phyloP scores from a whole-genome alignment of 2,888 invertebrate genomes.

The Eulithis prunata region DNA sequence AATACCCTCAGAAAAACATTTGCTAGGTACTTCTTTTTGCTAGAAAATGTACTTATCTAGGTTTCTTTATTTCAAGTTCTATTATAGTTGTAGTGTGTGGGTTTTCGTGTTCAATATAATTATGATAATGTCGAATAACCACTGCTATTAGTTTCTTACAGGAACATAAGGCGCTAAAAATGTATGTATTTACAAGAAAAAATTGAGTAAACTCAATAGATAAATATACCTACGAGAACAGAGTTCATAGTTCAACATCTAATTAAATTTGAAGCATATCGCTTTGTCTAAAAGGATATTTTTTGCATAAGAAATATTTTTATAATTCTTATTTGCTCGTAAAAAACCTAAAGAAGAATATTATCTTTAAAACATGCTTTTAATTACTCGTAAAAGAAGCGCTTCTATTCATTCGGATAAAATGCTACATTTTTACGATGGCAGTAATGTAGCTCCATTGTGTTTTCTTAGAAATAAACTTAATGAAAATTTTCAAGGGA shows the following conservation, averaged over 20 bases:
- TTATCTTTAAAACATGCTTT: constrained; percentile 31
- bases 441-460: constrained; percentile 40
- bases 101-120: no score
- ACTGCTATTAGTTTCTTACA: no score
- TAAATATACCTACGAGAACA: no score
- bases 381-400: constrained; percentile 34
- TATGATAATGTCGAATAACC: no score
- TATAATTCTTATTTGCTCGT: constrained; percentile 16
- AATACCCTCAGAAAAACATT: no score
- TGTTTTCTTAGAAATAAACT: constrained; percentile 47
- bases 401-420: constrained; percentile 31
- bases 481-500: constrained; percentile 52
- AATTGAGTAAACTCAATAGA: no score
- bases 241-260: neutral
- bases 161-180: no score
- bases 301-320: constrained; percentile 1
- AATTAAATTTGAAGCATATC: neutral
- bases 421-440: constrained; percentile 37
- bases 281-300: constrained; percentile 6
- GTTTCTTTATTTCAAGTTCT: no score
- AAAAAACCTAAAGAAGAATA: constrained; percentile 21
- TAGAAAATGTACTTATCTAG: no score
- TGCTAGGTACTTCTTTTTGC: no score
- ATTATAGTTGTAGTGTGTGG: no score
- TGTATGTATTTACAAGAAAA: no score